Conservation (phyloP, 1,140 invertebrate species). For the Solenopsis fugax region DNA sequence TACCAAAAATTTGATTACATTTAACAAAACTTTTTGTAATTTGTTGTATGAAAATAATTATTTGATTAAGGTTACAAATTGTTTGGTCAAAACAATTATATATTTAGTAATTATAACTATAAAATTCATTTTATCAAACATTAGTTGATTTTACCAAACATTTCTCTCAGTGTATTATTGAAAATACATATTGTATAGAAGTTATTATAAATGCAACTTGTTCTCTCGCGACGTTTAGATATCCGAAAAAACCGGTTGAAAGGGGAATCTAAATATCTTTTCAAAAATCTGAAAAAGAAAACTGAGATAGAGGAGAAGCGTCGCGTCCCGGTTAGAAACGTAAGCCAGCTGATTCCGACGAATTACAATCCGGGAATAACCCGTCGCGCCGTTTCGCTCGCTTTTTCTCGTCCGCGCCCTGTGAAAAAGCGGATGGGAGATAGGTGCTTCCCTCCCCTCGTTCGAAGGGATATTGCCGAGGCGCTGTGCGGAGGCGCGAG, state of each 20-base stretch:
- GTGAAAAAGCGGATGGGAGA: slow-evolving; percentile 43
- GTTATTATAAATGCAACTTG: not conserved
- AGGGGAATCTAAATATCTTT: slow-evolving; percentile 22
- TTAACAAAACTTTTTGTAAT: too few relatives aligned
- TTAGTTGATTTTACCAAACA: too few relatives aligned
- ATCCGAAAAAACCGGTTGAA: not conserved
- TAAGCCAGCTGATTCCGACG: slow-evolving; percentile 45
- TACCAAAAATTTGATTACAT: too few relatives aligned
- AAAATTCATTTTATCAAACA: too few relatives aligned
- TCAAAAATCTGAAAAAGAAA: slow-evolving; percentile 30
- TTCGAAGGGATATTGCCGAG: slow-evolving; percentile 57
- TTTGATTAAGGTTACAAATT: too few relatives aligned
- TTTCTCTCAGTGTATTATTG: too few relatives aligned
- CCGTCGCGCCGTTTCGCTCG: not conserved
- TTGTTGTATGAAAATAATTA: too few relatives aligned
- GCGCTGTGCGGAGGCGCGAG: slow-evolving; percentile 32
- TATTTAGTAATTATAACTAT: too few relatives aligned
- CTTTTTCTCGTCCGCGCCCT: slow-evolving; percentile 33
- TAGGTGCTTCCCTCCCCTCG: slow-evolving; percentile 1
- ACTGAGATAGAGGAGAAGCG: not conserved
- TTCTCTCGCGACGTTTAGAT: not conserved
- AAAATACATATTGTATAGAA: not conserved
- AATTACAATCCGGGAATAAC: slow-evolving; percentile 46
- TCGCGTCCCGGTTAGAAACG: slow-evolving; percentile 1
- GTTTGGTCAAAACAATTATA: too few relatives aligned